Evolutionary conservation across 53 echinoderm and acorn worm species (phyloP).

Genomic region (Temnopleurus reevesii): DNA sequence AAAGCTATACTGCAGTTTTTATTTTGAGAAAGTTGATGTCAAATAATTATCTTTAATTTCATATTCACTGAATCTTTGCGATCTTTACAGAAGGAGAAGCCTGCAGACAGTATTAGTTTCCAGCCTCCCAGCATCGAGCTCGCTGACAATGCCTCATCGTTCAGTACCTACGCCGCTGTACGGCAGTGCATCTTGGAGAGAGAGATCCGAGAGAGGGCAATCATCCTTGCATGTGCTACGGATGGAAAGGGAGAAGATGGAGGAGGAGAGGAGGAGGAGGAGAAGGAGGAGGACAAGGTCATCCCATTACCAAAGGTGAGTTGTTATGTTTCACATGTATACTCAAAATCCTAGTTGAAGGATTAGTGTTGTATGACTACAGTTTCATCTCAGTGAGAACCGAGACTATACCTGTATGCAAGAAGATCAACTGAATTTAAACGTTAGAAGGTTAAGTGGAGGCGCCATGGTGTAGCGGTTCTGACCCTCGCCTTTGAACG

Average conservation of each 20-base stretch:
- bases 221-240: conserved; percentile 62
- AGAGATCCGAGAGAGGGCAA: conserved; percentile 75
- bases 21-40: too few relatives aligned
- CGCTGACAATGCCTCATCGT: conserved; percentile 90
- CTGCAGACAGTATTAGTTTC: conserved; percentile 64
- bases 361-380: too few relatives aligned
- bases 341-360: too few relatives aligned
- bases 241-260: conserved; percentile 63
- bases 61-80: too few relatives aligned
- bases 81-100: conserved; percentile 71
- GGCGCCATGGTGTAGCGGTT: too few relatives aligned
- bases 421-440: too few relatives aligned
- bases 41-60: too few relatives aligned
- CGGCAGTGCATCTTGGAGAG: conserved; percentile 89
- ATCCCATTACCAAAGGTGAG: conserved; percentile 81
- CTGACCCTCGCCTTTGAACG: too few relatives aligned
- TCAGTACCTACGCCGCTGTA: conserved; percentile 84
- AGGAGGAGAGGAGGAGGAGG: conserved; percentile 68
- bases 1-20: too few relatives aligned
- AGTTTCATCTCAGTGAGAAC: too few relatives aligned
- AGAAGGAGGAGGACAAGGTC: conserved; percentile 68
- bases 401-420: too few relatives aligned
- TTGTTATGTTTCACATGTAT: not conserved
- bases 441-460: too few relatives aligned
- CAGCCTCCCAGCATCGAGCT: conserved; percentile 86